phyloP scores from a whole-genome alignment of 23 tunicate species.

The Halocynthia roretzi region DNA sequence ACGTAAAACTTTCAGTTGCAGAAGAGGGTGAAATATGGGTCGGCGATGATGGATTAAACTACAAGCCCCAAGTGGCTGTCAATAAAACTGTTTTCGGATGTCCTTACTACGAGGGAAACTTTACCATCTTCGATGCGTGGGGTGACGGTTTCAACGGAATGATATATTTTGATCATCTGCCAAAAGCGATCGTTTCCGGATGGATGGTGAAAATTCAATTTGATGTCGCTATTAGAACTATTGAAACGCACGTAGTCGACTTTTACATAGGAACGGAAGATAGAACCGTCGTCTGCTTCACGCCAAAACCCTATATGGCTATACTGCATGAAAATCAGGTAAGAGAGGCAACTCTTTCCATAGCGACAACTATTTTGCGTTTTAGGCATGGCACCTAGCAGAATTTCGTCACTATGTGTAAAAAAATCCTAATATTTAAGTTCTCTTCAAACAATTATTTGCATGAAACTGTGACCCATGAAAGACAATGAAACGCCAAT shows the following conservation, averaged over 20 bases:
- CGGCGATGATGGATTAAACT: slow-evolving; percentile 16
- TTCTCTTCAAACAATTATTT: too few species aligned
- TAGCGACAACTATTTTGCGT: not conserved
- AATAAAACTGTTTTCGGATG: slow-evolving; percentile 53
- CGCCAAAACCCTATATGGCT: slow-evolving; percentile 26
- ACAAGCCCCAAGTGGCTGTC: slow-evolving; percentile 9
- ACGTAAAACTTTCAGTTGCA: slow-evolving; percentile 14
- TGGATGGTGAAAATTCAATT: slow-evolving; percentile 32
- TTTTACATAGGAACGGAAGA: slow-evolving; percentile 23
- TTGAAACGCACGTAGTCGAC: slow-evolving; percentile 21
- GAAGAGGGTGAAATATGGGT: slow-evolving; percentile 7
- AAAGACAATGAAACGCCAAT: too few species aligned
- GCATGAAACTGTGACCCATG: too few species aligned
- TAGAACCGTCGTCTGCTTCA: slow-evolving; percentile 16
- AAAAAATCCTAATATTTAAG: too few species aligned
- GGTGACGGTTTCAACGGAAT: slow-evolving; percentile 44
- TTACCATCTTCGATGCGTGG: slow-evolving; percentile 28
- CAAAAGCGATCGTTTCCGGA: slow-evolving; percentile 34
- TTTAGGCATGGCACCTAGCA: too few species aligned
- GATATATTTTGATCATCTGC: slow-evolving; percentile 13
- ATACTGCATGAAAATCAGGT: slow-evolving; percentile 34
- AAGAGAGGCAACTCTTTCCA: not conserved
- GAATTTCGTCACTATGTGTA: too few species aligned
- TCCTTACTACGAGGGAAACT: slow-evolving; percentile 45
- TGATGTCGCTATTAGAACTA: not conserved